A percentile compares a stretch with the other conserved stretches of the same genome.
Conservation (phyloP, 2,888 invertebrate species). For the Polyploca ridens region DNA sequence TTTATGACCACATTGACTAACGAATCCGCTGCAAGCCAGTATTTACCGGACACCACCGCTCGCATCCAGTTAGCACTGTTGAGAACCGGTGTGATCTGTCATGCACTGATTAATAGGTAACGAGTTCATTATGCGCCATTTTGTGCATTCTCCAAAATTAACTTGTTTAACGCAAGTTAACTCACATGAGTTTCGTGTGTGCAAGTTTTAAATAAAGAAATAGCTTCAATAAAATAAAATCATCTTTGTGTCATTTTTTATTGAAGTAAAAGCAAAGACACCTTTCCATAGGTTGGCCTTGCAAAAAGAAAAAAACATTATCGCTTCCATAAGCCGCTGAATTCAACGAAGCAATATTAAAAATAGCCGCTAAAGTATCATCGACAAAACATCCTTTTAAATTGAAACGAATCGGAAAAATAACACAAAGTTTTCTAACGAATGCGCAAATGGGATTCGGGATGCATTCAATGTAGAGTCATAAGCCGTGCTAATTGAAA, state of each 20-base stretch:
- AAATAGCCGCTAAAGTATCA: constrained; percentile 8
- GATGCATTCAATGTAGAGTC: constrained; percentile 31
- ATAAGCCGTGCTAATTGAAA: constrained; percentile 50
- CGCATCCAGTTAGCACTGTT: neutral
- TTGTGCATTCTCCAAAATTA: neutral
- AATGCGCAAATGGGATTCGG: constrained; percentile 44
- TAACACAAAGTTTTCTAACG: constrained; percentile 31
- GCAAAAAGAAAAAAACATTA: neutral
- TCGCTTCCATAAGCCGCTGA: neutral
- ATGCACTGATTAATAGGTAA: constrained; percentile 8
- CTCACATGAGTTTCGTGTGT: neutral
- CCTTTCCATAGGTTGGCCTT: neutral
- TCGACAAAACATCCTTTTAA: constrained; percentile 11
- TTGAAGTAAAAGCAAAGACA: too few relatives aligned
- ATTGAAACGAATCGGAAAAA: constrained; percentile 20
- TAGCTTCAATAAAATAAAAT: too few relatives aligned
- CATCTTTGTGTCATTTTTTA: too few relatives aligned
- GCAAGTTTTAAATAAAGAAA: too few relatives aligned
- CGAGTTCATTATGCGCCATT: constrained; percentile 4
- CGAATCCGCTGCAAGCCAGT: neutral
- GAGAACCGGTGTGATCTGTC: neutral
- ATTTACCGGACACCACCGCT: neutral
- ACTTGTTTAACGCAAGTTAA: neutral
- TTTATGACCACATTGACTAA: constrained; percentile 3
- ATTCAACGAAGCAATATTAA: neutral